Conservation (phyloP, 2,888 invertebrate genomes). For the Tortrix viridana region DNA sequence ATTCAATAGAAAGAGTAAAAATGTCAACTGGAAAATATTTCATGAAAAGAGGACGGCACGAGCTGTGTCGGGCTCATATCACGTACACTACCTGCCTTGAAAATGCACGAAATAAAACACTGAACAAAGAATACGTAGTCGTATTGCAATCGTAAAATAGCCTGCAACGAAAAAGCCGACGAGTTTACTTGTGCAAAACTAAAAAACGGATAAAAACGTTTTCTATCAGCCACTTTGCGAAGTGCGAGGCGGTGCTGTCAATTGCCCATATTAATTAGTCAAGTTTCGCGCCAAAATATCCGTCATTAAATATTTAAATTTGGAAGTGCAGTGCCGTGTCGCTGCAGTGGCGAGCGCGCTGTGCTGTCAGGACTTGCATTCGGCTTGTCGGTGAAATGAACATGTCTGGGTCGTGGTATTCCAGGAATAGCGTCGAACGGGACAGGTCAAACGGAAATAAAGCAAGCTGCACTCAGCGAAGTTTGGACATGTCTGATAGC, state of each 20-base stretch:
- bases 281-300: slow-evolving; percentile 67
- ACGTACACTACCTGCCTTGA: slow-evolving; percentile 61
- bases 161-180: slow-evolving; percentile 60
- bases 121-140: slow-evolving; percentile 69
- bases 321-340: slow-evolving; percentile 78
- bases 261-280: slow-evolving; percentile 72
- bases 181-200: slow-evolving; percentile 62
- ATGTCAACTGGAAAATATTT: slow-evolving; percentile 73
- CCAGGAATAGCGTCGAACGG: slow-evolving; percentile 76
- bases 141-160: slow-evolving; percentile 67
- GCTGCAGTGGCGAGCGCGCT: slow-evolving; percentile 58
- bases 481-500: slow-evolving; percentile 80
- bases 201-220: slow-evolving; percentile 60
- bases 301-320: slow-evolving; percentile 78
- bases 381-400: slow-evolving; percentile 74
- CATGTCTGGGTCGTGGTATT: slow-evolving; percentile 72
- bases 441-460: slow-evolving; percentile 82
- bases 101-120: slow-evolving; percentile 74
- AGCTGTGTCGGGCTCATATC: slow-evolving; percentile 60
- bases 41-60: slow-evolving; percentile 58
- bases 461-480: slow-evolving; percentile 77
- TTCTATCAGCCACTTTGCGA: slow-evolving; percentile 57
- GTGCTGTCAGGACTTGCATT: slow-evolving; percentile 75
- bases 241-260: slow-evolving; percentile 57
- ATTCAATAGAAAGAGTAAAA: slow-evolving; percentile 62